A percentile compares a stretch with the other conserved stretches of the same genome.
These are phyloP conservation scores for Cotesia chilonis DNA, from an alignment of 1,140 invertebrate species.

Conservation along the genomic window DNA sequence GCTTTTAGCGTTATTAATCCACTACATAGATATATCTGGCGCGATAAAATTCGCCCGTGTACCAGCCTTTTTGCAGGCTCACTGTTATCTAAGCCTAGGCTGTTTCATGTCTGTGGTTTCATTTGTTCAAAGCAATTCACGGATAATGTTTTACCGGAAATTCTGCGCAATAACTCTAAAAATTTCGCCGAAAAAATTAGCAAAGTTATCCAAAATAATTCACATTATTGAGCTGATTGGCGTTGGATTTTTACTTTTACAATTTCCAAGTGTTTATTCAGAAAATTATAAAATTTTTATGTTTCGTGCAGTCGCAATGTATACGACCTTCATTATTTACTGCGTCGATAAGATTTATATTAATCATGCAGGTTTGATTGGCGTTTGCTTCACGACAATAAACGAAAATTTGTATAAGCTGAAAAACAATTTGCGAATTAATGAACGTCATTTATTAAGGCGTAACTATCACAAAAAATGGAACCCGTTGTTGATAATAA, in stretches of 20 bases:
- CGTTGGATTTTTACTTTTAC: constrained; percentile 42
- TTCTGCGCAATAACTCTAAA: constrained; percentile 38
- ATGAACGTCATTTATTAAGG: constrained; percentile 48
- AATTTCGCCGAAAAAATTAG: constrained; percentile 43
- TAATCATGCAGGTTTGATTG: constrained; percentile 50
- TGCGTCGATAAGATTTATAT: constrained; percentile 53
- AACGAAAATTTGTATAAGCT: constrained; percentile 46
- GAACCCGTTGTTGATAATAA: constrained; percentile 51
- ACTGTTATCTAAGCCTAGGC: constrained; percentile 45
- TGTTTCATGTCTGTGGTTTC: constrained; percentile 35
- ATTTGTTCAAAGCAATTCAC: constrained; percentile 31
- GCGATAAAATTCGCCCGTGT: constrained; percentile 15
- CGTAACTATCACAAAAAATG: constrained; percentile 46
- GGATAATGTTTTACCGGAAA: constrained; percentile 45
- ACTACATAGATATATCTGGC: constrained; percentile 43
- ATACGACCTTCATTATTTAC: constrained; percentile 44
- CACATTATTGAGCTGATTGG: constrained; percentile 53
- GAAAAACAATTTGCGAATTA: constrained; percentile 37
- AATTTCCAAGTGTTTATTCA: constrained; percentile 38
- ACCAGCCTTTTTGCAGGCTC: constrained; percentile 44
- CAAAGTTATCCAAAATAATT: constrained; percentile 43
- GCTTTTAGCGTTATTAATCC: constrained; percentile 28
- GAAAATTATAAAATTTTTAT: neutral
- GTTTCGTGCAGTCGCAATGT: constrained; percentile 31
- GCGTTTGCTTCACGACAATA: constrained; percentile 49